phyloP scores from a whole-genome alignment of 2,888 invertebrate species.

The Yponomeuta plumbellus region DNA sequence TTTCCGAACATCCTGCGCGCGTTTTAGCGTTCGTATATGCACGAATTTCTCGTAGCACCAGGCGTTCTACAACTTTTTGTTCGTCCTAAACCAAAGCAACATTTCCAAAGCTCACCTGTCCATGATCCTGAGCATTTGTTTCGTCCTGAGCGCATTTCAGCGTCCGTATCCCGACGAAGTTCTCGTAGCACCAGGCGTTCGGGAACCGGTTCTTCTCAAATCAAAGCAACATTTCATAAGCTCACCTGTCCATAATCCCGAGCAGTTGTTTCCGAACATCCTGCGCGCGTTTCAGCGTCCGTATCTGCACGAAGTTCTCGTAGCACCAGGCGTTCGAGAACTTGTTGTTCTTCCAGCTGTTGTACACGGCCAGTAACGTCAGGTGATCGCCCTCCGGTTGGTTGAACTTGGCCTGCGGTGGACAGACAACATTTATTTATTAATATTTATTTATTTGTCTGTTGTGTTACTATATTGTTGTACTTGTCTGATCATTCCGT shows the following conservation, averaged over 20 bases:
- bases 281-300: conserved; percentile 97
- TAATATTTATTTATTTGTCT: no score
- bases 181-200: conserved; percentile 99
- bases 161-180: conserved; percentile 98
- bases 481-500: no score
- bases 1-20: conserved; percentile 98
- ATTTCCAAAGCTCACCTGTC: conserved; percentile 85
- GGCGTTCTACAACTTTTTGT: conserved; percentile 98
- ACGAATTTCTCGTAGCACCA: conserved; percentile 99
- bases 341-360: conserved; percentile 99
- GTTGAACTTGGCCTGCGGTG: conserved; percentile 85
- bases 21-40: conserved; percentile 95
- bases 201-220: conserved; percentile 99
- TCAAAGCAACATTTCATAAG: neutral
- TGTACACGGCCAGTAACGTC: conserved; percentile 97
- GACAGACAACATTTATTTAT: neutral
- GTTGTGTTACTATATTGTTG: no score
- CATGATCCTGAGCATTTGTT: conserved; percentile 98
- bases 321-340: conserved; percentile 99
- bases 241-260: conserved; percentile 95
- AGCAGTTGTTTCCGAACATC: conserved; percentile 98
- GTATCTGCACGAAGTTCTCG: conserved; percentile 98
- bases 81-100: no score
- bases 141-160: conserved; percentile 97
- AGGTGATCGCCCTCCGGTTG: conserved; percentile 99